Percentiles rank a stretch among this genome's conserved stretches.
phyloP scores from a whole-genome alignment of 2,113 vertebrate species.

The Peucedramus taeniatus region DNA sequence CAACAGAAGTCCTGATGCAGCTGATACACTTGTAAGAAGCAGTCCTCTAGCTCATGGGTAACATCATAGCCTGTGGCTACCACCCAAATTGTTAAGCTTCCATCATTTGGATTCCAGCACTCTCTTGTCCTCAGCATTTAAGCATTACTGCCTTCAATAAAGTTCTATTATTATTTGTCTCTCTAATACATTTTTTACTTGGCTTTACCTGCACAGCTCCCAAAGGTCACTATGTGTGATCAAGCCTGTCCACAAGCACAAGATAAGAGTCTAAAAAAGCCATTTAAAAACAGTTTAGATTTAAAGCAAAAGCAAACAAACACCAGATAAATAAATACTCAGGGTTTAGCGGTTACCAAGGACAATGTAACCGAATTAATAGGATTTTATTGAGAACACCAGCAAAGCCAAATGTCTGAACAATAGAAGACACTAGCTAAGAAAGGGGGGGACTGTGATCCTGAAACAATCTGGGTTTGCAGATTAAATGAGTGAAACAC shows the following conservation, averaged over 20 bases:
- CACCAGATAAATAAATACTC: background rate
- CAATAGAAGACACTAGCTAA: background rate
- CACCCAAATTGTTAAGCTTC: background rate
- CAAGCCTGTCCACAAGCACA: background rate
- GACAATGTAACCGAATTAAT: background rate
- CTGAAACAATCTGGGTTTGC: background rate
- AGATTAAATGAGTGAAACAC: background rate
- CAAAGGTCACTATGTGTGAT: background rate
- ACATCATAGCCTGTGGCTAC: fast-evolving
- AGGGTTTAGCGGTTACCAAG: background rate
- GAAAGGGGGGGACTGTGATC: too few species aligned
- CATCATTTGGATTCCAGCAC: background rate
- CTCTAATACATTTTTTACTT: background rate
- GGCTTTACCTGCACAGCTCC: background rate
- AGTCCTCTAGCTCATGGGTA: fast-evolving
- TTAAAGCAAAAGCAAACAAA: background rate
- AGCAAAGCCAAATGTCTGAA: background rate
- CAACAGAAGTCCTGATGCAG: background rate
- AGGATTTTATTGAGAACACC: background rate
- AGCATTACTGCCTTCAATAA: background rate
- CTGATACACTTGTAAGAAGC: background rate
- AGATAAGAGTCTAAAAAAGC: background rate
- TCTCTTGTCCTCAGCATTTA: background rate
- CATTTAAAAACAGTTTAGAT: background rate
- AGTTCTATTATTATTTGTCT: background rate